A percentile compares a stretch with the other conserved stretches of the same genome.
Conservation (phyloP, 2,888 invertebrate species). For the Xylota segnis region DNA sequence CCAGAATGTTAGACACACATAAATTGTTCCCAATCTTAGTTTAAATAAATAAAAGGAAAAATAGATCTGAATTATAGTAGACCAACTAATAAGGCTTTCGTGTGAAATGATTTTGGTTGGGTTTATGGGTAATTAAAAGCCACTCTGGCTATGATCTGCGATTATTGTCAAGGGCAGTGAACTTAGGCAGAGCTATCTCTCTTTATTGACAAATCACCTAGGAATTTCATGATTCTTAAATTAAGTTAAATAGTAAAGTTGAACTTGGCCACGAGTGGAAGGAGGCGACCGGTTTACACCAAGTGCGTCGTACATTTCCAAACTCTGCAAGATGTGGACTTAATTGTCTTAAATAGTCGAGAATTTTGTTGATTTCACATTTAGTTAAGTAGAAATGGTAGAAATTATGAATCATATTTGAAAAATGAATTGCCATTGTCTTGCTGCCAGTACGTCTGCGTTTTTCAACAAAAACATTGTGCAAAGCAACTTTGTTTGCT, state of each 20-base stretch:
- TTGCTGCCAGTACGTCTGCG: background rate
- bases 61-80: background rate
- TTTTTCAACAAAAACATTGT: background rate
- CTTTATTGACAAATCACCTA: constrained; percentile 35
- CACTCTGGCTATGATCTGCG: constrained; percentile 2
- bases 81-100: constrained; percentile 11
- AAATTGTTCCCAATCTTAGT: background rate
- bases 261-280: constrained; percentile 3
- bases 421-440: background rate
- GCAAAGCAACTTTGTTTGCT: background rate
- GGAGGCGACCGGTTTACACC: constrained; percentile 5
- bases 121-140: constrained; percentile 36
- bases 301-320: constrained; percentile 1
- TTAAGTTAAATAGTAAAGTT: constrained; percentile 21
- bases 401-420: constrained; percentile 16
- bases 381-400: background rate
- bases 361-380: constrained; percentile 2
- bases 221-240: constrained; percentile 30
- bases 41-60: background rate
- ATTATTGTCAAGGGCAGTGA: constrained; percentile 30
- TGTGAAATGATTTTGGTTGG: background rate
- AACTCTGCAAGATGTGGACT: background rate
- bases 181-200: constrained; percentile 16
- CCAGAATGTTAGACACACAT: background rate
- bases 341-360: background rate